phyloP scores from a whole-genome alignment of 2,888 invertebrate species.

The Carcina quercana region DNA sequence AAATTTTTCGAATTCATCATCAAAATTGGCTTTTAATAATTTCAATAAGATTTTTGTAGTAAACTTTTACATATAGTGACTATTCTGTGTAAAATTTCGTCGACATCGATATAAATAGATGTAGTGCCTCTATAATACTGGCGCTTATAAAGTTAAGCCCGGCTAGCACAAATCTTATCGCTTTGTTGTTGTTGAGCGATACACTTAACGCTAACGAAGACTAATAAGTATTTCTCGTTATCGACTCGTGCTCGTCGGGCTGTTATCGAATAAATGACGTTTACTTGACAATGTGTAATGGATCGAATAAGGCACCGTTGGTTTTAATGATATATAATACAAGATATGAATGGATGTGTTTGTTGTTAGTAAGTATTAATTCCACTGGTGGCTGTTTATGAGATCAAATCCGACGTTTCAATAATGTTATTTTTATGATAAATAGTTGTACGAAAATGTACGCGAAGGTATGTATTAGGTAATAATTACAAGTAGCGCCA shows the following conservation, averaged over 20 bases:
- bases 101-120: slow-evolving; percentile 18
- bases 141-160: slow-evolving; percentile 17
- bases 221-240: too few species aligned
- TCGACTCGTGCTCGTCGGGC: too few species aligned
- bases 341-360: slow-evolving; percentile 20
- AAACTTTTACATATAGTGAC: slow-evolving; percentile 11
- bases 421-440: not conserved
- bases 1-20: slow-evolving; percentile 37
- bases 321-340: slow-evolving; percentile 29
- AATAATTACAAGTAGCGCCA: too few species aligned
- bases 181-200: too few species aligned
- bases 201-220: too few species aligned
- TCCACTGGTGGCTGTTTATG: slow-evolving; percentile 65
- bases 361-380: slow-evolving; percentile 8
- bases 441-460: not conserved
- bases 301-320: slow-evolving; percentile 62
- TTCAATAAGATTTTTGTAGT: slow-evolving; percentile 1
- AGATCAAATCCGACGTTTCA: slow-evolving; percentile 65
- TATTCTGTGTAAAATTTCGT: slow-evolving; percentile 19
- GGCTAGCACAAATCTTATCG: too few species aligned
- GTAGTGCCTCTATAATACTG: slow-evolving; percentile 23
- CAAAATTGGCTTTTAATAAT: slow-evolving; percentile 17
- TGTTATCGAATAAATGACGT: too few species aligned
- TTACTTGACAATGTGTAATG: slow-evolving; percentile 22
- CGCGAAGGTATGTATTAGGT: too few species aligned